Base-by-base conservation (phyloP, 2,797 vertebrate genomes). In the Octomys mimax region DNA sequence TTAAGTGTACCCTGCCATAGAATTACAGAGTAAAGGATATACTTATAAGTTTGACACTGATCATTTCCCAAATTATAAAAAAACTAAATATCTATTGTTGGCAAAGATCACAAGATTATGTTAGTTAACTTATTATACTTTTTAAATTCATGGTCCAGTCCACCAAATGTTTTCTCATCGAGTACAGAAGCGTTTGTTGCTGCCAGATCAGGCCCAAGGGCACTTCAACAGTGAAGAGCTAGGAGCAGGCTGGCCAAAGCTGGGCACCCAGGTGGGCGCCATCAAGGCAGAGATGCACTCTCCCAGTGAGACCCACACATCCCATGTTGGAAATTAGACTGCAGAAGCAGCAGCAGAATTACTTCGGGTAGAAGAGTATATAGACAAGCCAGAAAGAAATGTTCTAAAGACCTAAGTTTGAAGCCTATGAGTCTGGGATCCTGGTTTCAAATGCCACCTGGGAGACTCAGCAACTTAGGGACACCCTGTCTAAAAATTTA, bases 201-300 rank as follows among this genome's bases (percentile, higher is more conserved):
- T 92, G 11, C 57, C 4, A n/a, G 3, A 5, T 49, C 14, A 31
- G 18, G 19, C 54, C 54, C 31, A 49, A 61, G 2, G 10, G 9
- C 0, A 28, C n/a, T 54, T 87, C 68, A 4, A 28, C 39, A 46
- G 8, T 28, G 1, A 1, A 71, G 54, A 10, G 1, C 4, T 33
- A 59, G 10, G 33, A 28, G 6, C 4, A 80, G 52, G n/a, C 0
- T 90, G 52, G 52, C 3, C 59, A n/a, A 83, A 18, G 12, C 13
- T 31, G 3, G 46, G 7, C 7, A 13, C 1, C 68, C 13, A 10
- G 2, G 5, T 31, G 10, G 28, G 36, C 6, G 11, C 2, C 16
- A 12, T 49, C n/a, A n/a, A 49, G 57, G 12, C 57, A 28, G 21
- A 84, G 46, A 13, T 86, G 3, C 16, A 16, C 33, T 79, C 9